Conservation (phyloP, 2,113 vertebrate genomes). For the Boleophthalmus pectinirostris region DNA sequence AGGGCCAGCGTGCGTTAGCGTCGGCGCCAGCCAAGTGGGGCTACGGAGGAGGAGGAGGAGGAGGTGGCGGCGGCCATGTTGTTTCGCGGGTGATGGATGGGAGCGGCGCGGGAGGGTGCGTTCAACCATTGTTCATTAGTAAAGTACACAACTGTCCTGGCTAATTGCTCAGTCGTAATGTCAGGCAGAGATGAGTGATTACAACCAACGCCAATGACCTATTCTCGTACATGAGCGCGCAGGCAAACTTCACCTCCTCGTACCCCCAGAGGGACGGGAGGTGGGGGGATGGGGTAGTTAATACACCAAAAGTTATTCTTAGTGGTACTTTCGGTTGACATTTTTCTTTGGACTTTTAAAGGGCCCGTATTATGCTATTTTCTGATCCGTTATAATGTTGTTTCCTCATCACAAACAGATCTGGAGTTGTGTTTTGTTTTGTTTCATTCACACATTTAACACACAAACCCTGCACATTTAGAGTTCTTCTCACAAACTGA, state of each 20-base stretch:
- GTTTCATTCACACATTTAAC: too few relatives aligned
- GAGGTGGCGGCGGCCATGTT: constrained; percentile 44
- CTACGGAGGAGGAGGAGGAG: constrained; percentile 35
- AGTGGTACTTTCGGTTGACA: too few relatives aligned
- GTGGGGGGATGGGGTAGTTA: neutral
- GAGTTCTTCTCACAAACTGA: too few relatives aligned
- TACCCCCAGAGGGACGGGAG: constrained; percentile 5
- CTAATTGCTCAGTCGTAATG: constrained; percentile 65
- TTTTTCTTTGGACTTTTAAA: too few relatives aligned
- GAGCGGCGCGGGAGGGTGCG: constrained; percentile 46
- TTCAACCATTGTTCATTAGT: constrained; percentile 66
- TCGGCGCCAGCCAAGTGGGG: constrained; percentile 25
- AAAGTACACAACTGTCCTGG: constrained; percentile 61
- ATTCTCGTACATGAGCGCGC: constrained; percentile 25
- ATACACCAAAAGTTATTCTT: too few relatives aligned
- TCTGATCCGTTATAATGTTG: too few relatives aligned
- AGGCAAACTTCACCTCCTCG: constrained; percentile 30
- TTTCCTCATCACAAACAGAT: too few relatives aligned
- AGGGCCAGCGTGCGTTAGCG: constrained; percentile 30
- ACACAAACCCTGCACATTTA: too few relatives aligned
- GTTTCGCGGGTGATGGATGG: constrained; percentile 60
- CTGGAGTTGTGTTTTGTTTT: too few relatives aligned
- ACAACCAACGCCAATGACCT: constrained; percentile 43
- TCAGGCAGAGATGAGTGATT: constrained; percentile 53
- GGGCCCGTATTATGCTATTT: too few relatives aligned